These are phyloP conservation scores for Acipenser oxyrinchus DNA, from an alignment of 2,797 vertebrate genomes.

Conservation along the genomic window DNA sequence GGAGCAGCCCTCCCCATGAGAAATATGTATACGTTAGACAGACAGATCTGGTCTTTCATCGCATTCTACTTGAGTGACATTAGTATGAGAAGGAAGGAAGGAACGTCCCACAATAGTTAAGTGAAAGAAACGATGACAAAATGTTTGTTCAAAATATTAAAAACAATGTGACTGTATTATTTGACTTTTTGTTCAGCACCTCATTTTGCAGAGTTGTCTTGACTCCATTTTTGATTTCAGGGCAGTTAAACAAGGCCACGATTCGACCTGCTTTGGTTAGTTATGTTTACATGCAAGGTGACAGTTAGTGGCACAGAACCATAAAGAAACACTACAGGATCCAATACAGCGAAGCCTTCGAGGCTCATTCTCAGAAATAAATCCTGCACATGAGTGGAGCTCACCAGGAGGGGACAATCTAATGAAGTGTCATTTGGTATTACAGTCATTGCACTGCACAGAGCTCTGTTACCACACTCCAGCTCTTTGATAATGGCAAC, in stretches of 20 bases:
- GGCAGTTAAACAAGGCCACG: neutral
- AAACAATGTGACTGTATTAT: no score
- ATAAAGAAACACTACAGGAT: neutral
- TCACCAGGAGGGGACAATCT: constrained; percentile 15
- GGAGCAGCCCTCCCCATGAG: no score
- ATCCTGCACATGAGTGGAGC: constrained; percentile 10
- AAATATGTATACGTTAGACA: no score
- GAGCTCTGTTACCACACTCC: neutral
- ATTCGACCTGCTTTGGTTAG: neutral
- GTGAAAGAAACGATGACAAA: no score
- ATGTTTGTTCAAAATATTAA: no score
- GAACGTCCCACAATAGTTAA: no score
- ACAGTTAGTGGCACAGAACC: constrained; percentile 1
- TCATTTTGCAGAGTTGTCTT: no score
- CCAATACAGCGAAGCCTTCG: neutral
- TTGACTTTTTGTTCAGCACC: no score
- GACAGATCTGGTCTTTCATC: no score
- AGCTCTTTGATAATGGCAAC: neutral
- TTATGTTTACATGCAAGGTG: neutral
- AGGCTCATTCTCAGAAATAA: constrained; percentile 15
- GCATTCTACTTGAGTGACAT: no score
- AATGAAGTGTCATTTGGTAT: constrained; percentile 17
- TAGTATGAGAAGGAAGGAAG: no score
- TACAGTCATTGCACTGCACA: constrained; percentile 1
- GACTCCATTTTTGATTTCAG: no score